Percentiles rank a stretch among this genome's conserved stretches.
These are phyloP conservation scores for Mesochorus sp. DNA, from an alignment of 2,888 invertebrate genomes.

Conservation along the genomic window DNA sequence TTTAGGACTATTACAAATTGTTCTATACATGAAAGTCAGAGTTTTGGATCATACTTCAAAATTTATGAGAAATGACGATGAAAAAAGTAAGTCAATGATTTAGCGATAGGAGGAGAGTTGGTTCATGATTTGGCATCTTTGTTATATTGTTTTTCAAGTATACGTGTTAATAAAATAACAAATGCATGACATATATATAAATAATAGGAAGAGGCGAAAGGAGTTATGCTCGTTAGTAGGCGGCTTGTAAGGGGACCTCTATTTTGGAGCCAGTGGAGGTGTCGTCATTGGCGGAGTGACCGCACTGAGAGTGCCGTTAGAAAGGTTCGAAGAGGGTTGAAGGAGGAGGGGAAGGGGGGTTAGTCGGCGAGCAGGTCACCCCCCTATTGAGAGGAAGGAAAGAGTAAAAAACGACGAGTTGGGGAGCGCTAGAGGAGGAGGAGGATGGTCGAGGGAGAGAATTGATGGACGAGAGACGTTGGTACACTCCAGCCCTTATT, in stretches of 20 bases:
- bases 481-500: conserved; percentile 12
- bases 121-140: no score
- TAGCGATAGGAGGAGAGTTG: no score
- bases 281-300: conserved; percentile 55
- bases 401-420: conserved; percentile 69
- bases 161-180: no score
- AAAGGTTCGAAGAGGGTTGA: conserved; percentile 19
- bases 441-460: neutral
- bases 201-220: neutral
- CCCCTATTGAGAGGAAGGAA: conserved; percentile 50
- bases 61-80: no score
- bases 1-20: no score
- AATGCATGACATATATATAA: no score
- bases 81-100: no score
- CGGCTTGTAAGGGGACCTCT: conserved; percentile 62
- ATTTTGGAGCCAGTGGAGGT: conserved; percentile 59
- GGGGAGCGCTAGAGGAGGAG: conserved; percentile 54
- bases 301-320: conserved; percentile 42
- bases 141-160: no score
- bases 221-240: conserved; percentile 4
- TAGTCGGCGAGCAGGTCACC: conserved; percentile 21
- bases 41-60: no score
- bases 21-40: no score
- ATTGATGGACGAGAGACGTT: conserved; percentile 51
- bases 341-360: conserved; percentile 1